Conservation (phyloP, 2,113 vertebrate species). For the Syngnathoides biaculeatus region DNA sequence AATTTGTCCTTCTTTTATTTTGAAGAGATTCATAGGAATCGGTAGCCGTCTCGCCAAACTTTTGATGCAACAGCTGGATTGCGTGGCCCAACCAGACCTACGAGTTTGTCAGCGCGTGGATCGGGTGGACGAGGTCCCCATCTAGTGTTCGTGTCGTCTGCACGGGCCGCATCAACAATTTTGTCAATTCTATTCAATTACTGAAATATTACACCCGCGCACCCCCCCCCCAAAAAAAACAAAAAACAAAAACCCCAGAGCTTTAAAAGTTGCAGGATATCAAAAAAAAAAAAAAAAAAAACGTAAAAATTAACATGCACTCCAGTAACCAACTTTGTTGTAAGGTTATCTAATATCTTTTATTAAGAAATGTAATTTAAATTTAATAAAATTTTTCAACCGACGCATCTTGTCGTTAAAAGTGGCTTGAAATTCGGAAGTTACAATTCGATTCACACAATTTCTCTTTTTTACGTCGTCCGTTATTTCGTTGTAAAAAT, state of each 20-base stretch:
- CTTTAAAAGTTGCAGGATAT: neutral
- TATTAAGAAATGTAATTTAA: neutral
- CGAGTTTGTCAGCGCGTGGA: neutral
- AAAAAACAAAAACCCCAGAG: neutral
- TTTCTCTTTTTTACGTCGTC: neutral
- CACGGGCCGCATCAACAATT: neutral
- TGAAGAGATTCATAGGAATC: neutral
- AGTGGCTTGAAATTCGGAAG: neutral
- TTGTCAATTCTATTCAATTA: neutral
- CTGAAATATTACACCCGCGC: too few species aligned
- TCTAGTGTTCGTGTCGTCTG: conserved; percentile 6
- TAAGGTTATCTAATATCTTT: neutral
- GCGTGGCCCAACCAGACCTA: conserved; percentile 13
- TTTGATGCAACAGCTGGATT: conserved; percentile 38
- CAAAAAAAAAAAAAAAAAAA: neutral
- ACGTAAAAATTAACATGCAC: neutral
- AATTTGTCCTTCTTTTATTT: conserved; percentile 27
- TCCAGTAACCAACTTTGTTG: neutral
- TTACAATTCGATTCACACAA: neutral
- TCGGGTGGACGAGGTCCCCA: neutral
- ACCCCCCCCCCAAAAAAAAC: too few species aligned
- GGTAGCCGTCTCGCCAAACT: neutral
- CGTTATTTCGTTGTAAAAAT: neutral
- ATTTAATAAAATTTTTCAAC: too few species aligned
- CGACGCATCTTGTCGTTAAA: too few species aligned